Base-by-base conservation (phyloP, 2,888 invertebrate genomes). In the Aleiodes leptofemur region DNA sequence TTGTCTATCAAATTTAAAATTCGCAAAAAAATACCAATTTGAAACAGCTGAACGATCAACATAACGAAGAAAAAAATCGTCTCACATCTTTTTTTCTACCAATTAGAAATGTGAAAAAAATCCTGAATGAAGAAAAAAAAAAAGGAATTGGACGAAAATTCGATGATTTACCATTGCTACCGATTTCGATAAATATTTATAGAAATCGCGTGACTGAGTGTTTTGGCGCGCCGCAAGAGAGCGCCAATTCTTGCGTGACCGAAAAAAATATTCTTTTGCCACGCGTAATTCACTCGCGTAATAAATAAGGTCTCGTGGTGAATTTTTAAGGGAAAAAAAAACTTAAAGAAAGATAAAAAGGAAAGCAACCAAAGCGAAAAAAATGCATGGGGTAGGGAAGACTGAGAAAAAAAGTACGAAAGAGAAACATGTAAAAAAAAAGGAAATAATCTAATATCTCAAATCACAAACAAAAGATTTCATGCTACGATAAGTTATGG, bases 151-250 rank as follows among this genome's bases (percentile, higher is more conserved):
- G 11, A 9, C 48, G 64, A 68, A 68, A 71, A 75, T 68, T 68
- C 31, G 51, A 51, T 56, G 71, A 75, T 71, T 71, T 71, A 71
- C 56, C 74, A 75, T 75, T 64, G 74, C 74, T 75, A 75, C 74
- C 59, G 74, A 66, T 71, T 75, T 48, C 71, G 34, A 75, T 75
- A 75, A 75, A 75, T 75, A 75, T 75, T 75, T 75, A 75, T 75
- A 75, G 71, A 75, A 71, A 75, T 75, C 71, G 74, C 74, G 74
- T 75, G 74, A 75, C 71, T 70, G 71, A 50, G 71, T 64, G 66
- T 68, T 64, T 68, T 68, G 68, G 51, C 34, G 50, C 51, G 53
- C 51, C 68, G 68, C 68, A 34, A 68, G 68, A 68, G 68, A 68
- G 51, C 68, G 51, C 68, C 74, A 55, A 70, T 55, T 71, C 71